Base-by-base conservation (phyloP, 2,797 vertebrate genomes). In the Crenuchus spilurus region DNA sequence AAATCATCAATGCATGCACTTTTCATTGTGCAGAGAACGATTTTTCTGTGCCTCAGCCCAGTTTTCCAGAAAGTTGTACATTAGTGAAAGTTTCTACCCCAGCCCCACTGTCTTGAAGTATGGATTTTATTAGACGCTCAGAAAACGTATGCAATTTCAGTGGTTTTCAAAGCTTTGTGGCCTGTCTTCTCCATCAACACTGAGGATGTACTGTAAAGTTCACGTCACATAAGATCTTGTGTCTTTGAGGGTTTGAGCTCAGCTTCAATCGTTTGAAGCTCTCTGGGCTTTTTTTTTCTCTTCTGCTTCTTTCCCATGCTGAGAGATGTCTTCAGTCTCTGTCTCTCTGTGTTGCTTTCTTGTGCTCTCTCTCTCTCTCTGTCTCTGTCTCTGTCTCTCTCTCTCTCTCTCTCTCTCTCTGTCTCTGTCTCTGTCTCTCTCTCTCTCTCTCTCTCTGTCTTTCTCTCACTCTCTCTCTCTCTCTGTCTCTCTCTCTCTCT, bases 161-260 rank as follows among this genome's bases (percentile, higher is more conserved):
- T n/a, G 61, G 30, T 2, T 46, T 75, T 79, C 49, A 62, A 72
- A 67, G 62, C 55, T 7, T 67, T 24, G 2, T 18, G 28, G 20
- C 55, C 24, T 46, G 30, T 70, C 39, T 72, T 67, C 49, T n/a
- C 58, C 35, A 39, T 35, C 13, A 14, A 64, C 49, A 76, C 81
- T 76, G 75, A 77, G 85, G 8, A 39, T 80, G 82, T 70, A 82
- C 82, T 82, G 86, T 70, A 86, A 87, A 85, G 86, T 86, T 85
- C 86, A 72, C 69, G 46, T 88, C 83, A 85, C 78, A 80, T 86
- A 84, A 81, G 58, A 78, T 86, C 82, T 78, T 84, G 80, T 57
- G 39, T 78, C 84, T 86, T 82, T 84, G 79, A 89, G 87, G 82
- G 18, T 83, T 83, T 82, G 70, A 83, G 82, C 86, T 89, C 80